Evolutionary conservation across 1,140 invertebrate genomes (phyloP).

Genomic region (Telenomus remus): DNA sequence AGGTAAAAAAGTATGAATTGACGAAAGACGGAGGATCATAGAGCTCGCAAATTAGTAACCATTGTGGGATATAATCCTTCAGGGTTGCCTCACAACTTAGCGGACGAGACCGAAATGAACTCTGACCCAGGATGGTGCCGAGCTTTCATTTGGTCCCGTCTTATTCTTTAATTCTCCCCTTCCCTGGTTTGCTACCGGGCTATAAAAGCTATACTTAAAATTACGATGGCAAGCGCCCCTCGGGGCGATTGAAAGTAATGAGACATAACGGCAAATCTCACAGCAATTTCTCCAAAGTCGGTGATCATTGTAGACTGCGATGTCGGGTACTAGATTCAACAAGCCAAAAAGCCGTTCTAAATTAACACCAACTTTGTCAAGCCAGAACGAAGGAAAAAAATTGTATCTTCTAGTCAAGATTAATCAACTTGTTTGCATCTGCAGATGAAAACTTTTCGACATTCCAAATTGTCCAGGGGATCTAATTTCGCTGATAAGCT

Average conservation of each 20-base stretch:
- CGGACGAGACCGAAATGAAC: slow-evolving; percentile 72
- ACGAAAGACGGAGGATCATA: slow-evolving; percentile 40
- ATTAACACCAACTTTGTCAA: slow-evolving; percentile 4
- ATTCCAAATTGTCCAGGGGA: slow-evolving; percentile 17
- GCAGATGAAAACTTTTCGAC: neutral
- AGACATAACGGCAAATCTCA: slow-evolving; percentile 60
- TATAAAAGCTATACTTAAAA: slow-evolving; percentile 68
- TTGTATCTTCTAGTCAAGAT: neutral
- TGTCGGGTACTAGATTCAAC: slow-evolving; percentile 18
- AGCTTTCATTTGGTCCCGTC: slow-evolving; percentile 52
- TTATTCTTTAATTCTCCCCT: slow-evolving; percentile 74
- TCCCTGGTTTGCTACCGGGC: slow-evolving; percentile 32
- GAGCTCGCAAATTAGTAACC: slow-evolving; percentile 73
- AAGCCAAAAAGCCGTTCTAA: slow-evolving; percentile 16
- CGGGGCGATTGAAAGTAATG: slow-evolving; percentile 73
- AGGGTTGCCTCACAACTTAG: slow-evolving; percentile 65
- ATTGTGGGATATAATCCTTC: slow-evolving; percentile 73
- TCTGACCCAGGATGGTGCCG: slow-evolving; percentile 50
- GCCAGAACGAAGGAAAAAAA: neutral
- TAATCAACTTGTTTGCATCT: neutral
- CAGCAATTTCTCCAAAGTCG: slow-evolving; percentile 46
- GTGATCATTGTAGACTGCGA: slow-evolving; percentile 30
- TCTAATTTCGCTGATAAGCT: slow-evolving; percentile 24
- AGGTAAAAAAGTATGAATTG: slow-evolving; percentile 25
- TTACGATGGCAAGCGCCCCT: slow-evolving; percentile 59